These are phyloP conservation scores for Orientallactaga sibirica DNA, from an alignment of 2,797 vertebrate genomes.

Conservation along the genomic window DNA sequence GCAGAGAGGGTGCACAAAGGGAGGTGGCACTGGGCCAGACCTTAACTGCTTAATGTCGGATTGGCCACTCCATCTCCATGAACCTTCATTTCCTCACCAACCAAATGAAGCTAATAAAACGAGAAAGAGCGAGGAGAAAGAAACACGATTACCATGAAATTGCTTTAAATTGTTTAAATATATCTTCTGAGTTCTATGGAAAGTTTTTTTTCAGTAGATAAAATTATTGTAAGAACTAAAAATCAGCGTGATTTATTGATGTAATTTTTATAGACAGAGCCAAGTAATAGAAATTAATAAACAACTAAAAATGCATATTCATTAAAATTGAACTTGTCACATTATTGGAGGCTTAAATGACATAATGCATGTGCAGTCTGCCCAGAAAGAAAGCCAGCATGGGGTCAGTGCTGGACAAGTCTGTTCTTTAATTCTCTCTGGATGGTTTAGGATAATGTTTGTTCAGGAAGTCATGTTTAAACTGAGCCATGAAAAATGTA, in stretches of 20 bases:
- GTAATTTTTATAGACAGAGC: conserved; percentile 64
- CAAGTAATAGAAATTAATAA: conserved; percentile 76
- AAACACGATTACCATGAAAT: conserved; percentile 76
- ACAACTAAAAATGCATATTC: conserved; percentile 50
- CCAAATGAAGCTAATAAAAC: conserved; percentile 75
- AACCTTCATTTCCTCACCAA: conserved; percentile 66
- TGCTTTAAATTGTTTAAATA: conserved; percentile 81
- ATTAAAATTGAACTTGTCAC: not conserved
- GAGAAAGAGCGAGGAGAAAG: conserved; percentile 46
- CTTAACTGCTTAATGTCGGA: not conserved
- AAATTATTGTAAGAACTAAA: conserved; percentile 71
- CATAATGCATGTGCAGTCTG: not conserved
- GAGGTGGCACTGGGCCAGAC: not conserved
- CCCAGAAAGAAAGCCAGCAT: fast-evolving
- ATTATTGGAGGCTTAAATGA: not conserved
- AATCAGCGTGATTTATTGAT: conserved; percentile 74
- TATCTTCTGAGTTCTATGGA: conserved; percentile 72
- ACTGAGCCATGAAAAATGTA: conserved; percentile 55
- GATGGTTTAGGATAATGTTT: not conserved
- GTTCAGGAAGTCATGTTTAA: conserved; percentile 41
- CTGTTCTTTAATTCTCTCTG: not conserved
- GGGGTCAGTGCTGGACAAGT: not conserved
- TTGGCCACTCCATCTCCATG: conserved; percentile 49
- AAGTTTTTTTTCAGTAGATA: conserved; percentile 73
- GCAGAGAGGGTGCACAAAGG: not conserved